Evolutionary conservation across 2,113 vertebrate species (phyloP).

Genomic region (Dromiciops gliroides): DNA sequence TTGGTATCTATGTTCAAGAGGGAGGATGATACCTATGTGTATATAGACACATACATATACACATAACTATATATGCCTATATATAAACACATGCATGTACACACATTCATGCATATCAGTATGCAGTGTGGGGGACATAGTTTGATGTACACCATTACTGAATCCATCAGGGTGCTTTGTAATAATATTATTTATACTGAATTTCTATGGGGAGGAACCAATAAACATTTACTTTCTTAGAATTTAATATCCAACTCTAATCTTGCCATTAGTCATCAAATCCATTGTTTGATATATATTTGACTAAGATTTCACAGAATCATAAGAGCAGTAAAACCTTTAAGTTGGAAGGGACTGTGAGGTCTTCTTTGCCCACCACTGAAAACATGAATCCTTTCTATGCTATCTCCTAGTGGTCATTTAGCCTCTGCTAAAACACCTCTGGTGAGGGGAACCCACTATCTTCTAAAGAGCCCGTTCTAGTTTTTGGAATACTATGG

Average conservation of each 20-base stretch:
- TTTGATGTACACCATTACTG: not conserved
- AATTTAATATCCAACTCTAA: not conserved
- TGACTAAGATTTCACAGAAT: not conserved
- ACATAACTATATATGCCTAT: not conserved
- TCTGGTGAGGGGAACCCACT: not conserved
- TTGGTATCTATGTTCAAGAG: not conserved
- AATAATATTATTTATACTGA: not conserved
- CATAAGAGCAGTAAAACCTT: not conserved
- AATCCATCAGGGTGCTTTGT: not conserved
- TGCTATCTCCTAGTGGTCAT: not conserved
- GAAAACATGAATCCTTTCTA: not conserved
- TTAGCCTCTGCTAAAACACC: not conserved
- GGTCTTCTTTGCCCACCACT: not conserved
- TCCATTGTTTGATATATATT: not conserved
- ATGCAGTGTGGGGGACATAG: not conserved
- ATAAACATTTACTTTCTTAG: not conserved
- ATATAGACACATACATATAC: too few relatives aligned
- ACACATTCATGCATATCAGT: not conserved
- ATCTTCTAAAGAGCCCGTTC: not conserved
- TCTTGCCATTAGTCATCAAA: not conserved
- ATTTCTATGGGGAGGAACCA: not conserved
- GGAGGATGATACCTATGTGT: not conserved
- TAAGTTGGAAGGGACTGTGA: not conserved
- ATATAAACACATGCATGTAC: not conserved
- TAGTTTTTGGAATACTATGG: not conserved